A percentile compares a stretch with the other conserved stretches of the same genome.
phyloP scores from a whole-genome alignment of 2,113 vertebrate genomes.

The Mesoclemmys tuberculata region DNA sequence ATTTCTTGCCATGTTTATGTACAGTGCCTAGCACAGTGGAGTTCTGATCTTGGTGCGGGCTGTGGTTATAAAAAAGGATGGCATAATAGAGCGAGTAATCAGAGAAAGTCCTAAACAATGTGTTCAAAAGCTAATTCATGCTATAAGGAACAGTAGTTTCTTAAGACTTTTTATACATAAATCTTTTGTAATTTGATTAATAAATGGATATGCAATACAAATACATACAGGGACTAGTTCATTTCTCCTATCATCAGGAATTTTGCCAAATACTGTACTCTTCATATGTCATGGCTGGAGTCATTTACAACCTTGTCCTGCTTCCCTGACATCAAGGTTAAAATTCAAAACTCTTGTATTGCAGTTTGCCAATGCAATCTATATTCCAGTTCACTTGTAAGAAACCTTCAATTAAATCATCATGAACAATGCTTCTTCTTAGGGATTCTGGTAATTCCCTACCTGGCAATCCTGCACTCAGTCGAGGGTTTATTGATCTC shows the following conservation, averaged over 20 bases:
- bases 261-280: background rate
- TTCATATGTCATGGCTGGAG: background rate
- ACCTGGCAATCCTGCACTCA: background rate
- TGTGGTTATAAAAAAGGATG: background rate
- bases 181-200: background rate
- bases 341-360: conserved; percentile 53
- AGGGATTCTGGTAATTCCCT: background rate
- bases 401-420: conserved; percentile 48
- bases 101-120: background rate
- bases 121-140: background rate
- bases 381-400: conserved; percentile 28
- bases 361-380: conserved; percentile 44
- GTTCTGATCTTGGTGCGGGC: background rate
- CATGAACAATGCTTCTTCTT: conserved; percentile 1
- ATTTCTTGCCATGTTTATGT: background rate
- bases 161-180: background rate
- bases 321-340: conserved; percentile 42
- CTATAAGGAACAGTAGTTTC: background rate
- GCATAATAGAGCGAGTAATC: background rate
- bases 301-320: conserved; percentile 42
- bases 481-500: background rate
- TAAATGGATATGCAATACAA: background rate
- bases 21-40: background rate
- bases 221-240: background rate
- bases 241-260: background rate